Evolutionary conservation across 2,797 vertebrate genomes (phyloP), one percentile per base, ranked within the genome.

Genomic region (Ambastaia sidthimunki): DNA sequence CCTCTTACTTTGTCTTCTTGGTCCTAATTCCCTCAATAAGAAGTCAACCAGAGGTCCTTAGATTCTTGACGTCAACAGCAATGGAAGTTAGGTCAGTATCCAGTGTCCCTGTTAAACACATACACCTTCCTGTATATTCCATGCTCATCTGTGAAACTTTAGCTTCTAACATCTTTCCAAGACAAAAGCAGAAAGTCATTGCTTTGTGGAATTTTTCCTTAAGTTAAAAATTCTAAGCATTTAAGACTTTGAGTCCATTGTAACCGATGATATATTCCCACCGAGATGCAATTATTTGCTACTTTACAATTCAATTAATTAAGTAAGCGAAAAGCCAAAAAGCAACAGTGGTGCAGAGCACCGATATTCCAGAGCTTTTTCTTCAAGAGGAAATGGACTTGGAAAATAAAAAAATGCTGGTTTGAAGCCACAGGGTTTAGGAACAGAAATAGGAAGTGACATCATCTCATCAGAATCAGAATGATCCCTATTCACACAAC

Each of bases 81-180:
- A 62, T 78, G 25, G 81, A 83, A 84, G 82, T 83, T 80, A 54
- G 74, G n/a, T 71, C 78, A 76, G 71, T 62, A 78, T 78, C 70
- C 67, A n/a, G 80, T 16, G 60, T 71, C 70, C 89, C 91, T 92
- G 92, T 78, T 89, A 92, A 93, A 93, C 28, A 77, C 84, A 91
- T 92, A 85, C 70, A 87, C 67, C 82, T 86, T 80, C 76, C 74
- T 89, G 89, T 90, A 37, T 90, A 86, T 77, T 90, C 71, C 12
- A 21, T 69, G 28, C 76, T 85, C 85, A 82, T 88, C 87, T 88
- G 86, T 84, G 90, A 34, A 71, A 66, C 16, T 15, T 3, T n/a
- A 12, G 21, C 16, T 15, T 37, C 84, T 91, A 89, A 91, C 83
- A 63, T 86, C 84, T 92, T 91, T 90, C 85, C 90, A 91, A 92